phyloP scores from a whole-genome alignment of 2,797 vertebrate genomes.

The Ceryle rudis region DNA sequence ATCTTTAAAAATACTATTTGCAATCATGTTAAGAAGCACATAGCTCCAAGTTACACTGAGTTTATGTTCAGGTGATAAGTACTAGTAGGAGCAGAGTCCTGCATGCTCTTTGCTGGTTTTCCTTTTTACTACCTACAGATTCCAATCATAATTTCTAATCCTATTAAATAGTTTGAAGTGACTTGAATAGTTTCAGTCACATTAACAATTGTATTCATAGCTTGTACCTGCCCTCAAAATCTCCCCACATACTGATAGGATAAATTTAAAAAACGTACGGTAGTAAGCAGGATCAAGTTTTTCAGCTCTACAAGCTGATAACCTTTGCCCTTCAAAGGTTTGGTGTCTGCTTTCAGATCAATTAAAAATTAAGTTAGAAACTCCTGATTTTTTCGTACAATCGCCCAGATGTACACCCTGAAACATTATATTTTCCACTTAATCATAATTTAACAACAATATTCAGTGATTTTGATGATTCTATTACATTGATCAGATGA shows the following conservation, averaged over 20 bases:
- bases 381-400: background rate
- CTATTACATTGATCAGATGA: background rate
- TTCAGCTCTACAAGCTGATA: constrained; percentile 10
- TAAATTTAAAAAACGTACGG: background rate
- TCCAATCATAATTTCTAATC: background rate
- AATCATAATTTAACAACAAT: background rate
- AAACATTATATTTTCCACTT: background rate
- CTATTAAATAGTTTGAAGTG: background rate
- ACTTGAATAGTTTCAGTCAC: background rate
- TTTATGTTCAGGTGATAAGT: background rate
- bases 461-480: background rate
- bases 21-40: background rate
- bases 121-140: background rate
- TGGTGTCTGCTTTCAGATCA: background rate
- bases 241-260: background rate
- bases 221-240: constrained; percentile 40
- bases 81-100: background rate
- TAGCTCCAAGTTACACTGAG: background rate
- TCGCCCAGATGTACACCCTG: background rate
- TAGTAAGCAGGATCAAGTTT: constrained; percentile 50
- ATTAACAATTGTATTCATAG: background rate
- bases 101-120: background rate
- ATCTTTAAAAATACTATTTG: background rate
- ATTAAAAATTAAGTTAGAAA: background rate
- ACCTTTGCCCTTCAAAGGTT: constrained; percentile 1